Evolutionary conservation across 2,113 vertebrate genomes (phyloP), one percentile per base, ranked within the genome.

Genomic region (Holacanthus passer): DNA sequence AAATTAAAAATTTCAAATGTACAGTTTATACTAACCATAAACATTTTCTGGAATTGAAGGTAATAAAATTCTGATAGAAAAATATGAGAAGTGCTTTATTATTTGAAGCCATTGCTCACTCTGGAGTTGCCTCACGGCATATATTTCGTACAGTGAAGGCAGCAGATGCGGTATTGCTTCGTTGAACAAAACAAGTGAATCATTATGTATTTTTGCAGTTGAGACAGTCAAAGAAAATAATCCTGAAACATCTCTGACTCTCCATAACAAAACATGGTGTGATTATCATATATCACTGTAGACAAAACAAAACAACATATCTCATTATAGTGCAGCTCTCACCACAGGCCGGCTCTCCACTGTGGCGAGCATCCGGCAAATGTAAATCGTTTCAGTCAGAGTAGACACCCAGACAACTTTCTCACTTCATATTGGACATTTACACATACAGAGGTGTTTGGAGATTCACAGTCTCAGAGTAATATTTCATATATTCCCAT

Each of bases 221-320:
- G n/a, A 24, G 29, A 41, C 56, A 39, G 59, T 17, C 2, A 47
- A 45, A 37, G 24, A 1, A 77, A 75, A 82, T 41, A 68, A 69
- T 31, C 50, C 35, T 0, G 1, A 67, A 71, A 37, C 27, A 65
- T 69, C 77, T 71, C 9, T 66, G 63, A 62, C 73, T 75, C 35
- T 60, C 45, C 41, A 53, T 48, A 64, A 72, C 29, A 72, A 65
- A 71, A 82, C 24, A 52, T 2, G 12, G 29, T 22, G 4, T 50
- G 58, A 70, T 85, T 83, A 71, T 86, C 77, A 81, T 83, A 63
- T 50, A 73, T 90, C 64, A 82, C 48, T 7, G 56, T 39, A 81
- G 78, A 88, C 67, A 74, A 77, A 55, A 65, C 47, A n/a, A 65
- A 69, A 59, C 48, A 80, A 73, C 80, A 70, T 32, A 69, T 84